Conservation (phyloP, 2,888 invertebrate species). For the Sialis lutaria region DNA sequence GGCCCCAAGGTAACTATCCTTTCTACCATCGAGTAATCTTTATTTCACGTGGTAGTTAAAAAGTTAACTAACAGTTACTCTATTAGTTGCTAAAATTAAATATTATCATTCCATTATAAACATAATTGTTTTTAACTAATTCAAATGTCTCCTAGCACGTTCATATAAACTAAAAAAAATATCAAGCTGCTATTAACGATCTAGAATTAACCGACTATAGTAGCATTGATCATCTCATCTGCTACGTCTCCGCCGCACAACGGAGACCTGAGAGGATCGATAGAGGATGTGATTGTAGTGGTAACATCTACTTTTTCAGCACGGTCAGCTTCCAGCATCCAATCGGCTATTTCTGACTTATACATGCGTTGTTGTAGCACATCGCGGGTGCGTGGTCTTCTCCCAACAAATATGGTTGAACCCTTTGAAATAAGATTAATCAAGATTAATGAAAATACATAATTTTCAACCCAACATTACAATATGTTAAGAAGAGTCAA, state of each 20-base stretch:
- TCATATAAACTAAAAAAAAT: no score
- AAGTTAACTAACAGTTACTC: no score
- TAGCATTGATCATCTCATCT: not conserved
- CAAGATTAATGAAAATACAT: no score
- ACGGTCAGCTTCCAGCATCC: constrained; percentile 48
- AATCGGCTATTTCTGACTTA: constrained; percentile 51
- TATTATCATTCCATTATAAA: no score
- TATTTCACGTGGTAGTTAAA: no score
- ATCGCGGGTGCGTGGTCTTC: constrained; percentile 56
- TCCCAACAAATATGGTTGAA: constrained; percentile 52
- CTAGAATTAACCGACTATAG: not conserved
- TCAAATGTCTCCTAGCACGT: no score
- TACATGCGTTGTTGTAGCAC: constrained; percentile 64
- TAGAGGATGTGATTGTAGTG: not conserved
- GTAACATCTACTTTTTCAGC: not conserved
- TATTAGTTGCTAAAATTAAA: no score
- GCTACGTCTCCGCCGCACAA: not conserved
- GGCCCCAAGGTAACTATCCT: no score
- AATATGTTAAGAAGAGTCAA: not conserved
- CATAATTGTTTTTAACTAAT: no score
- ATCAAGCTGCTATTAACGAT: not conserved
- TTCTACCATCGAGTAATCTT: no score
- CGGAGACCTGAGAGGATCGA: not conserved
- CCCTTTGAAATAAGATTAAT: constrained; percentile 9
- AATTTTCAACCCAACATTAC: no score